A percentile compares a stretch with the other conserved stretches of the same genome.
Evolutionary conservation across 2,113 vertebrate genomes (phyloP).

Genomic region (Ptyas mucosa): DNA sequence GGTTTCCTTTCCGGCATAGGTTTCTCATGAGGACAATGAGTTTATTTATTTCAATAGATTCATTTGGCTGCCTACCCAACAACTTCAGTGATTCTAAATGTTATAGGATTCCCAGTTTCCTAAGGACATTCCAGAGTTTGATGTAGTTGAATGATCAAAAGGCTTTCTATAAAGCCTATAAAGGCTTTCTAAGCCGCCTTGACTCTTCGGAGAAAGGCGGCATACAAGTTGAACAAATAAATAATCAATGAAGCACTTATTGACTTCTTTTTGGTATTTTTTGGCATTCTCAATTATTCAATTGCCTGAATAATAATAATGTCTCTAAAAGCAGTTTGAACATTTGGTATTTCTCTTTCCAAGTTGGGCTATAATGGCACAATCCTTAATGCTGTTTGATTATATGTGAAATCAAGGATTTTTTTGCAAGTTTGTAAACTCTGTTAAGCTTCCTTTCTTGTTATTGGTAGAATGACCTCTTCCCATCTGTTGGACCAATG

Average conservation of each 20-base stretch:
- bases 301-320: not conserved
- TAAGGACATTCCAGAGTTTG: not conserved
- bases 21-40: not conserved
- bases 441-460: not conserved
- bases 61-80: not conserved
- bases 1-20: not conserved
- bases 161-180: not conserved
- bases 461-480: not conserved
- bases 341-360: not conserved
- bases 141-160: not conserved
- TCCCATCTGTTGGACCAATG: not conserved
- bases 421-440: not conserved
- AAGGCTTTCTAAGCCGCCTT: too few relatives aligned
- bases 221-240: too few relatives aligned
- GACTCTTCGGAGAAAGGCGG: too few relatives aligned
- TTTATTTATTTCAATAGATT: not conserved
- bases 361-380: not conserved
- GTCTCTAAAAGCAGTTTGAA: not conserved
- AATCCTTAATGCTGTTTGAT: not conserved
- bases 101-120: not conserved
- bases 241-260: not conserved
- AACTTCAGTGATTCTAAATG: not conserved
- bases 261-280: not conserved
- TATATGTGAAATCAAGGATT: not conserved
- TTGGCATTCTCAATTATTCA: not conserved